Conservation (phyloP, 2,797 vertebrate species). For the Steatocranus sp. region DNA sequence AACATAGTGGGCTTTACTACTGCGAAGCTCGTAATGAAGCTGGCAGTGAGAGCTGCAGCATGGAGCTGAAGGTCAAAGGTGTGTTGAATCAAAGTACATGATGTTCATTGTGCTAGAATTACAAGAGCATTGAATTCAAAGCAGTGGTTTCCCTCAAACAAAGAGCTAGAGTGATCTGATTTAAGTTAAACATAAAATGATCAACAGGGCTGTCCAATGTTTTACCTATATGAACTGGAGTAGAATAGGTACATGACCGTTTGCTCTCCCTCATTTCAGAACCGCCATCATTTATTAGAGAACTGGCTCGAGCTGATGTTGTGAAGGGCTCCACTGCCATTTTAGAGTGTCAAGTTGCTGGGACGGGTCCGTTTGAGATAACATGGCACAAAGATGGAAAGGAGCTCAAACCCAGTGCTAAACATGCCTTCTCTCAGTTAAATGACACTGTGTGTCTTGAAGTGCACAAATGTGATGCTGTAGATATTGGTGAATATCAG, state of each 20-base stretch:
- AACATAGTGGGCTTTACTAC: constrained; percentile 88
- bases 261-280: constrained; percentile 74
- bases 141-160: not conserved
- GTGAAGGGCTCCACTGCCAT: constrained; percentile 82
- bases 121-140: not conserved
- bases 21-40: constrained; percentile 96
- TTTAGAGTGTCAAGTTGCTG: constrained; percentile 85
- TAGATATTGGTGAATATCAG: constrained; percentile 91
- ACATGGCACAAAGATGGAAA: constrained; percentile 92
- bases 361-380: constrained; percentile 88
- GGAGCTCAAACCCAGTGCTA: constrained; percentile 89
- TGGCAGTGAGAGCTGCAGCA: constrained; percentile 93
- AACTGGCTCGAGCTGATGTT: constrained; percentile 78
- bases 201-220: not conserved
- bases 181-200: not conserved
- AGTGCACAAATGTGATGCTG: constrained; percentile 84
- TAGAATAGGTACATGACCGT: not conserved
- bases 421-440: constrained; percentile 80
- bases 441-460: constrained; percentile 80
- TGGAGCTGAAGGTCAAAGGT: constrained; percentile 98
- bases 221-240: not conserved
- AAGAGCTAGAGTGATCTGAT: not conserved
- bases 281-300: constrained; percentile 85
- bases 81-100: constrained; percentile 48
- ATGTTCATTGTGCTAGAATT: not conserved